Percentiles rank a stretch among this genome's conserved stretches.
These are phyloP conservation scores for Ornithorhynchus anatinus DNA, from an alignment of 2,113 vertebrate species.

Conservation along the genomic window DNA sequence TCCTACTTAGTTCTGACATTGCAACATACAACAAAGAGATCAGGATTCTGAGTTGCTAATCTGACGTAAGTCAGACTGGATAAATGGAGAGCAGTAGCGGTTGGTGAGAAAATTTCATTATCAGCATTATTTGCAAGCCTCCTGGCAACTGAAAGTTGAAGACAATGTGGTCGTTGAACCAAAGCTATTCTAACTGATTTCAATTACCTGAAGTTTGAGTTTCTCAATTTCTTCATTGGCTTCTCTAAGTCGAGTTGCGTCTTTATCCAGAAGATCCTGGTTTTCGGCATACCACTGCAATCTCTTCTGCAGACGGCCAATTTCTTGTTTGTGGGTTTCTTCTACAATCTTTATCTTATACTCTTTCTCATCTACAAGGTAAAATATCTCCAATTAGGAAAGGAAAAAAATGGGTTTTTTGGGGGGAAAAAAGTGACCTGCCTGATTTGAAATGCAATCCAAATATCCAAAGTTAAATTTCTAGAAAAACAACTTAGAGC, in stretches of 20 bases:
- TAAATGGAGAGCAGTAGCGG: too few relatives aligned
- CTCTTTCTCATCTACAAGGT: constrained; percentile 75
- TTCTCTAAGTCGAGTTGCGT: constrained; percentile 79
- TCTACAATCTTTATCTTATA: constrained; percentile 82
- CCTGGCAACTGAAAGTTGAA: too few relatives aligned
- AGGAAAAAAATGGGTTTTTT: too few relatives aligned
- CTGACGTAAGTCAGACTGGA: too few relatives aligned
- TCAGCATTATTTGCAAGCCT: too few relatives aligned
- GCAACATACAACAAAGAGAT: too few relatives aligned
- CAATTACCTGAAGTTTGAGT: constrained; percentile 81
- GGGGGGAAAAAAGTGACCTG: neutral
- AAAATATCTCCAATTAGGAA: constrained; percentile 33
- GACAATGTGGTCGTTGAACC: neutral
- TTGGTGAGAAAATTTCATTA: too few relatives aligned
- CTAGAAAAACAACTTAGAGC: too few relatives aligned
- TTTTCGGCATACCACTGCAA: constrained; percentile 93
- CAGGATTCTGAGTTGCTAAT: too few relatives aligned
- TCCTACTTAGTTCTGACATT: too few relatives aligned
- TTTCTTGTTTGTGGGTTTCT: constrained; percentile 84
- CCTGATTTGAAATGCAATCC: constrained; percentile 7
- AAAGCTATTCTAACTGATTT: neutral
- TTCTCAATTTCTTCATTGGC: constrained; percentile 82
- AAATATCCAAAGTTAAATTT: too few relatives aligned
- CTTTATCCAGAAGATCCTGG: constrained; percentile 88
- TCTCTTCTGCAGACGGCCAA: constrained; percentile 78